Percentiles rank a stretch among this genome's conserved stretches.
Evolutionary conservation across 1,140 invertebrate genomes (phyloP).

Genomic region (Colletes latitarsis): DNA sequence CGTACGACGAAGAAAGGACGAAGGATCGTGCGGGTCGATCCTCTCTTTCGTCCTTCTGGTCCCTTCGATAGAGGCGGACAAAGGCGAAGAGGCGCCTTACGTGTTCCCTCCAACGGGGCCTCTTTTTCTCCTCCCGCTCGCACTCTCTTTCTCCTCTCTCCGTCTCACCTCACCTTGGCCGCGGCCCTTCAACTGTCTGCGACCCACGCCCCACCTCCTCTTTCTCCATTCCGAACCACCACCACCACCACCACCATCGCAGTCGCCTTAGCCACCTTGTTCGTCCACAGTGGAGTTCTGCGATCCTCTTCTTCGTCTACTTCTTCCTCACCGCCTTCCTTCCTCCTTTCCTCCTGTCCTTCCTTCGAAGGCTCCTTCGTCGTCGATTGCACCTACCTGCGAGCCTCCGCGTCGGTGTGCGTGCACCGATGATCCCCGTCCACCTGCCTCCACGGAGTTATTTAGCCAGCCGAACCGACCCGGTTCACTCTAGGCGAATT

Average conservation of each 20-base stretch:
- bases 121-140: conserved; percentile 42
- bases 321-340: conserved; percentile 38
- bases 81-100: conserved; percentile 65
- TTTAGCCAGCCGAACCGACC: conserved; percentile 48
- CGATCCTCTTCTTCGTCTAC: conserved; percentile 55
- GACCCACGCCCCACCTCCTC: conserved; percentile 72
- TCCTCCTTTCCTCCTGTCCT: conserved; percentile 39
- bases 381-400: conserved; percentile 41
- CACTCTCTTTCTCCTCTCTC: conserved; percentile 48
- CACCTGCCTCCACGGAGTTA: conserved; percentile 61
- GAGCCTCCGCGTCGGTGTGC: conserved; percentile 20
- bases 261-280: conserved; percentile 49
- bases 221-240: conserved; percentile 57
- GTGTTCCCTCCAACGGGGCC: conserved; percentile 47
- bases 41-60: conserved; percentile 50
- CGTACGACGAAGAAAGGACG: conserved; percentile 18
- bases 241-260: conserved; percentile 42
- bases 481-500: conserved; percentile 58
- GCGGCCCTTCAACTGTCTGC: conserved; percentile 79
- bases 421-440: conserved; percentile 44
- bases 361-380: conserved; percentile 23
- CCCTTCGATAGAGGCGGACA: conserved; percentile 62
- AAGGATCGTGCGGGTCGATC: conserved; percentile 35
- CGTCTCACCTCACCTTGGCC: conserved; percentile 75
- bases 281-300: conserved; percentile 34